These are phyloP conservation scores for Scaptodrosophila latifasciaeformis DNA, from an alignment of 2,888 invertebrate species.

Conservation along the genomic window DNA sequence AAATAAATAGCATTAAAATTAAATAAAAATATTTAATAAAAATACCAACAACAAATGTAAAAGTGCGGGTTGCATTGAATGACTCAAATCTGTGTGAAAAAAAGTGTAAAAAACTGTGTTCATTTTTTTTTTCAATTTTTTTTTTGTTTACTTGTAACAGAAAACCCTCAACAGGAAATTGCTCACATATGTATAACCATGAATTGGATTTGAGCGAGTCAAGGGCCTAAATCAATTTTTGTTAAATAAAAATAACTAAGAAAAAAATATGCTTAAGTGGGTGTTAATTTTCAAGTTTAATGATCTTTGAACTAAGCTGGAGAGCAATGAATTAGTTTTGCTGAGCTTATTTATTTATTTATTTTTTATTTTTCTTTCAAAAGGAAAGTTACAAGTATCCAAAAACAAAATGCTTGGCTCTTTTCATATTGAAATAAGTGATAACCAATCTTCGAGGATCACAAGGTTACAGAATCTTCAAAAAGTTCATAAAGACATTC, in stretches of 20 bases:
- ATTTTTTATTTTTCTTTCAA: no score
- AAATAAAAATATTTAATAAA: slow-evolving; percentile 18
- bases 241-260: slow-evolving; percentile 17
- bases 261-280: slow-evolving; percentile 17
- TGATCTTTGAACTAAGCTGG: slow-evolving; percentile 38
- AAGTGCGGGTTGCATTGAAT: slow-evolving; percentile 31
- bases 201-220: slow-evolving; percentile 41
- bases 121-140: slow-evolving; percentile 9
- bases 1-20: no score
- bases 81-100: slow-evolving; percentile 62
- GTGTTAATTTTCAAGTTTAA: no score
- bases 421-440: no score
- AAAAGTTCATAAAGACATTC: no score
- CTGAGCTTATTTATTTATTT: no score
- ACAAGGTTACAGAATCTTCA: no score
- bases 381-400: no score
- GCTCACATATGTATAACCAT: slow-evolving; percentile 57
- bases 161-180: slow-evolving; percentile 56
- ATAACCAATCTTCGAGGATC: no score
- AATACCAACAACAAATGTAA: background rate
- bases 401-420: no score
- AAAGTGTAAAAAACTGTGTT: slow-evolving; percentile 35
- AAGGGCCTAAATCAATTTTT: slow-evolving; percentile 45
- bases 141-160: slow-evolving; percentile 36
- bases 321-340: no score